A percentile compares a stretch with the other conserved stretches of the same genome.
Evolutionary conservation across 2,113 vertebrate genomes (phyloP).

Genomic region (Plectropomus leopardus): DNA sequence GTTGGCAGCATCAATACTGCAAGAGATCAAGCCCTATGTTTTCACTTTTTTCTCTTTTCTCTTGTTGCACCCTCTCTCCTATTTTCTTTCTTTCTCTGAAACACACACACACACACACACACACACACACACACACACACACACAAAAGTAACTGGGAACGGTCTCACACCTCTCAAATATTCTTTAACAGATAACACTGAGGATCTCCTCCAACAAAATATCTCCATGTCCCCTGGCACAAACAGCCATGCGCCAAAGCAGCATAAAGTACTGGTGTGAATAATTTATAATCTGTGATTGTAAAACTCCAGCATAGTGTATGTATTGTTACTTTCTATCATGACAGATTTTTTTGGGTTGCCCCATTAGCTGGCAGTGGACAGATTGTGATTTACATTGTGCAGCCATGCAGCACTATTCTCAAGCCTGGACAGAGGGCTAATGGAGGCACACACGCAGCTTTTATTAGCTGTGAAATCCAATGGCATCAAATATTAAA

Average conservation of each 20-base stretch:
- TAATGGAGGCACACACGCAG: slow-evolving; percentile 80
- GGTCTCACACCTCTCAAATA: slow-evolving; percentile 53
- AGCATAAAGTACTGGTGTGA: slow-evolving; percentile 62
- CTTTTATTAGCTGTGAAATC: slow-evolving; percentile 86
- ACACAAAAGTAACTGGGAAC: slow-evolving; percentile 1
- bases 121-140: slow-evolving; percentile 17
- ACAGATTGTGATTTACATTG: slow-evolving; percentile 79
- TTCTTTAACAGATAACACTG: slow-evolving; percentile 38
- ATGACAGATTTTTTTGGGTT: slow-evolving; percentile 65
- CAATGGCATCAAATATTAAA: slow-evolving; percentile 86
- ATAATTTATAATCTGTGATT: slow-evolving; percentile 75
- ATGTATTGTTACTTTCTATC: slow-evolving; percentile 65
- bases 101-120: slow-evolving; percentile 7
- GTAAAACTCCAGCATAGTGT: slow-evolving; percentile 56
- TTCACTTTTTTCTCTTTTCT: slow-evolving; percentile 30
- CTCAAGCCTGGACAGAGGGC: slow-evolving; percentile 72
- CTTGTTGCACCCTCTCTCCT: not conserved
- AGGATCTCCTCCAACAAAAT: slow-evolving; percentile 56
- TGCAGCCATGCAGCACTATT: slow-evolving; percentile 67
- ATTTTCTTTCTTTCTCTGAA: not conserved
- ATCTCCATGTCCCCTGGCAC: slow-evolving; percentile 52
- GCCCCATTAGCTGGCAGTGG: slow-evolving; percentile 70
- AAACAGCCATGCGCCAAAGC: slow-evolving; percentile 61
- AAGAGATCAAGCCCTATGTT: slow-evolving; percentile 37
- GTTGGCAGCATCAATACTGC: slow-evolving; percentile 41